Percentiles rank a stretch among this genome's conserved stretches.
Conservation (phyloP, 2,797 vertebrate species). For the Scarus forsteni region DNA sequence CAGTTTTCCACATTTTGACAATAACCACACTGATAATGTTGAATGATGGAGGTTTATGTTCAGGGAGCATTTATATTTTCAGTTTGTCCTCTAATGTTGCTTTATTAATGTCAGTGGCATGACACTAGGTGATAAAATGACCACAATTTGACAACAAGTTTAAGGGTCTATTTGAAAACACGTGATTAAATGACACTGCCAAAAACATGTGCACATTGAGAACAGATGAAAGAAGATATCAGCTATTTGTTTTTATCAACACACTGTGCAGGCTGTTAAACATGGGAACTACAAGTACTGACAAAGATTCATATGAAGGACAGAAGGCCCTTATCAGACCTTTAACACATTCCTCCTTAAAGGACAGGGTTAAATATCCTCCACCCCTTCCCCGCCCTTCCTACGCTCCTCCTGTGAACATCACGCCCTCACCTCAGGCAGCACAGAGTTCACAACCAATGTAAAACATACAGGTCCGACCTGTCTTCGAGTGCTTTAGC, state of each 20-base stretch:
- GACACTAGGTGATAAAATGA: too few relatives aligned
- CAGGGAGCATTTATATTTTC: not conserved
- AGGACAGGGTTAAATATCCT: constrained; percentile 54
- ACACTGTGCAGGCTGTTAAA: not conserved
- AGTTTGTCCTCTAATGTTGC: constrained; percentile 8
- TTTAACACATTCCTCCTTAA: constrained; percentile 58
- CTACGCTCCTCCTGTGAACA: not conserved
- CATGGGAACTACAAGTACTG: not conserved
- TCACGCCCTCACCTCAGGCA: constrained; percentile 26
- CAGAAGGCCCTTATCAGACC: constrained; percentile 28
- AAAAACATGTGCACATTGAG: not conserved
- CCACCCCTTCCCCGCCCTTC: not conserved
- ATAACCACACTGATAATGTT: too few relatives aligned
- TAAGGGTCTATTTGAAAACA: constrained; percentile 1
- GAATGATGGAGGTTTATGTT: too few relatives aligned
- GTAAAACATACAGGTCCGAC: constrained; percentile 19
- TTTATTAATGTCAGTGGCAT: constrained; percentile 48
- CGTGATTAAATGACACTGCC: constrained; percentile 12
- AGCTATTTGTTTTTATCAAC: not conserved
- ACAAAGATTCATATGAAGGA: constrained; percentile 14
- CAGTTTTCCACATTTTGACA: too few relatives aligned
- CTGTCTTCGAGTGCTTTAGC: constrained; percentile 9
- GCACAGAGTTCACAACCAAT: not conserved
- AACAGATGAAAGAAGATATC: constrained; percentile 7
- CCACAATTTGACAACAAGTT: too few relatives aligned